Evolutionary conservation across 2,888 invertebrate genomes (phyloP).

Genomic region (Ctena decussata): DNA sequence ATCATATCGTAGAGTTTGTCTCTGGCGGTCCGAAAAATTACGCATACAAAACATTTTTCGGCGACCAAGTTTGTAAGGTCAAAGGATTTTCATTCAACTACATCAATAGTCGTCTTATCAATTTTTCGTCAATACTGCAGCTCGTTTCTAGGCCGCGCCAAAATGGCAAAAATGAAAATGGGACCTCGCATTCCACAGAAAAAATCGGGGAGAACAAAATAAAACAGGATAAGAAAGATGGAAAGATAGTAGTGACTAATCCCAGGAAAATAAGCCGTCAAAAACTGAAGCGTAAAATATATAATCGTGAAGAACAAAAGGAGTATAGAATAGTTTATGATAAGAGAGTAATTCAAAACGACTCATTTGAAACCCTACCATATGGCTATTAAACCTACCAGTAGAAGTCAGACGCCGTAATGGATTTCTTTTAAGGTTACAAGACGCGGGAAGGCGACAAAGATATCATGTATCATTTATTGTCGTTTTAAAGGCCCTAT

Average conservation of each 20-base stretch:
- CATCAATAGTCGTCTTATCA: background rate
- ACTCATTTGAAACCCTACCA: background rate
- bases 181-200: too few relatives aligned
- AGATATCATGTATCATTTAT: too few relatives aligned
- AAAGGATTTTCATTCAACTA: conserved; percentile 73
- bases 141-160: too few relatives aligned
- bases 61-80: conserved; percentile 49
- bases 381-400: background rate
- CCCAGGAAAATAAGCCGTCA: background rate
- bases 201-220: too few relatives aligned
- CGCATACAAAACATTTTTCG: conserved; percentile 60
- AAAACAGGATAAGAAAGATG: background rate
- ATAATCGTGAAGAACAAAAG: background rate
- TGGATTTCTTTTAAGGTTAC: too few relatives aligned
- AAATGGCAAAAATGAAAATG: too few relatives aligned
- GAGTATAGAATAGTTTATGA: background rate
- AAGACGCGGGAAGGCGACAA: too few relatives aligned
- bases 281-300: background rate
- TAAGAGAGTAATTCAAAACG: background rate
- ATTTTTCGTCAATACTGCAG: too few relatives aligned
- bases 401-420: background rate
- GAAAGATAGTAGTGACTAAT: background rate
- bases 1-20: conserved; percentile 63
- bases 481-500: too few relatives aligned
- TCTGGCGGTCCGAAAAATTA: conserved; percentile 84